Base-by-base conservation (phyloP, 1,140 invertebrate genomes). In the Elymnias hypermnestra region DNA sequence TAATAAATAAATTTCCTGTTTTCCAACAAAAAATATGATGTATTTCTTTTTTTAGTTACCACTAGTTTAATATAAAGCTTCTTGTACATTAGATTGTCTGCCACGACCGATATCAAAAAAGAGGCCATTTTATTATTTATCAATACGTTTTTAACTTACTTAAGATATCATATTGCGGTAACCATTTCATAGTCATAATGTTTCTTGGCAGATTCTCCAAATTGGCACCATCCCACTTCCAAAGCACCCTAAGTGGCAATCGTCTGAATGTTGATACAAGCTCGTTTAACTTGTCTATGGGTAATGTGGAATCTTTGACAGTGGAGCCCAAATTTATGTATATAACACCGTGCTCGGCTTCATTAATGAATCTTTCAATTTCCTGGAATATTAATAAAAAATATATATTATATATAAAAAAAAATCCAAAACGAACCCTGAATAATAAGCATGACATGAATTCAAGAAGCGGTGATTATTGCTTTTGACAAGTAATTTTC, bases 321-420 rank as follows among this genome's bases (percentile, higher is more conserved):
- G 89, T 87, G 1, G 90, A 87, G 1, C 91, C 91, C 49, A 92
- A 69, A 56, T 88, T 90, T 57, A 92, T 89, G 57, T 89, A 90
- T 50, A 92, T 88, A 2, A 90, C 89, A 3, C 91, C 91, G 39
- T 90, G 65, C 38, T 88, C 82, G 0, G 89, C 87, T 48, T 87
- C 85, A 37, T 89, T 88, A 37, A 92, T 82, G 65, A 89, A 91
- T 52, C 86, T 70, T 54, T 91, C 83, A 21, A 91, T 81, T 63
- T 91, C 89, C 86, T 89, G 69, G 53, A 41, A 29, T 37, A 36
- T 44, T 19, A 39, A 25, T 8, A 36, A 22, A 26, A 17, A 36
- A 21, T 21, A 21, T 4, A 21, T 6, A 21, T 21, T 21, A 21
- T 4, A 4, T 21, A 4, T 21, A 21, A 21, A 4, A 4, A 21